Evolutionary conservation across 2,888 invertebrate species (phyloP), one percentile per base, ranked within the genome.

Genomic region (Oscheius sp.): DNA sequence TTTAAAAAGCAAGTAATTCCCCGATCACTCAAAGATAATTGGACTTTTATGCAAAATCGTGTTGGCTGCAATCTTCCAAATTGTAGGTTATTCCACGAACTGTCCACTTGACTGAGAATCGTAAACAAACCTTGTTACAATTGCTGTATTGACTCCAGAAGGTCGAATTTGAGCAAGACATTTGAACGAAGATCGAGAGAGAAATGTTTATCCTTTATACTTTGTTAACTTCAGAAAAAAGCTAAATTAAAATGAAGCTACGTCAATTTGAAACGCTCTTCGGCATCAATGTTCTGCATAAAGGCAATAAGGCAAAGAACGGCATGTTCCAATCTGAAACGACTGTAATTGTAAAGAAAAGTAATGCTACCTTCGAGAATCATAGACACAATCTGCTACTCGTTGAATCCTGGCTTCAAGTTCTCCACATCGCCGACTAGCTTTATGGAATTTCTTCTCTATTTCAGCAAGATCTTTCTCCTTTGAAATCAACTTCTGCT

Each of bases 361-460:
- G 17, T n/a, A n/a, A 29, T 8, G 6, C 10, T 61, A 64, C 64
- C 27, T 57, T 46, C 75, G 52, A 0, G 76, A 46, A 52, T 79
- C 70, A 58, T 79, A 79, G 12, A 79, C 78, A 64, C 73, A 71
- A 10, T 69, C 69, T 10, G 75, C 72, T 0, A 79, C 61, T 34
- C 74, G 71, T 42, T 75, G 73, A 20, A 79, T 73, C 37, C 72
- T 17, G 23, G 76, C 50, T 52, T 65, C 65, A 3, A 65, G 33
- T 20, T 65, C 65, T 5, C 42, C 53, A 17, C 65, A 65, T 37
- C 65, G 34, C 25, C 65, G 20, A 5, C 29, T 27, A n/a, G n/a
- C 12, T 53, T 55, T 65, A 15, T 65, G 65, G 3, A 61, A 42
- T 23, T 64, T 64, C 25, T 15, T 3, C 25, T 64, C 12, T 17